These are phyloP conservation scores for Sebastes iracundus DNA, from an alignment of 2,797 vertebrate species.

Conservation along the genomic window DNA sequence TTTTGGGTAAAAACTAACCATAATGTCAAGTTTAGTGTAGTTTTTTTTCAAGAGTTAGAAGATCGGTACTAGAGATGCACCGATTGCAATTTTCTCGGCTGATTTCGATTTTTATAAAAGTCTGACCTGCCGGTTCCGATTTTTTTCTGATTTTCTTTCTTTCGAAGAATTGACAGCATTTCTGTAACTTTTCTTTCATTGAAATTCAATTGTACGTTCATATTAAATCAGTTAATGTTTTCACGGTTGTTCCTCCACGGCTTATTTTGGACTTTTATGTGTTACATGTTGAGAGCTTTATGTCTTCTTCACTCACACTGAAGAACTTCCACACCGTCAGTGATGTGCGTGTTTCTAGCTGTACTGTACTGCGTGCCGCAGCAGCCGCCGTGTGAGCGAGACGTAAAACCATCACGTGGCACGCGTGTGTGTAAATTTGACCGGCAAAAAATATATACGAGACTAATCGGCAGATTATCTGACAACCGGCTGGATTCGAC, in stretches of 20 bases:
- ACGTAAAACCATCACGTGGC: background rate
- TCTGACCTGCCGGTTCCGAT: too few species aligned
- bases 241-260: background rate
- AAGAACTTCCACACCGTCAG: too few species aligned
- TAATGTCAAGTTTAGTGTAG: background rate
- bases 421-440: background rate
- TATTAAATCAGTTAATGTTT: background rate
- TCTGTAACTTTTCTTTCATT: background rate
- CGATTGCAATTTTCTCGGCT: background rate
- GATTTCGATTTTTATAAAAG: background rate
- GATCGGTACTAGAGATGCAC: background rate
- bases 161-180: background rate
- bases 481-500: background rate
- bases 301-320: too few species aligned
- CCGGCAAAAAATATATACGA: background rate
- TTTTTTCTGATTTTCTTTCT: background rate
- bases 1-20: background rate
- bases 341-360: background rate
- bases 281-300: background rate
- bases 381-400: background rate
- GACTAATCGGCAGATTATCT: background rate
- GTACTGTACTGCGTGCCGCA: too few species aligned
- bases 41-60: background rate
- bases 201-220: background rate
- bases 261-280: background rate